A percentile compares a stretch with the other conserved stretches of the same genome.
Conservation (phyloP, 2,888 invertebrate species). For the Drosophila buzzatii region DNA sequence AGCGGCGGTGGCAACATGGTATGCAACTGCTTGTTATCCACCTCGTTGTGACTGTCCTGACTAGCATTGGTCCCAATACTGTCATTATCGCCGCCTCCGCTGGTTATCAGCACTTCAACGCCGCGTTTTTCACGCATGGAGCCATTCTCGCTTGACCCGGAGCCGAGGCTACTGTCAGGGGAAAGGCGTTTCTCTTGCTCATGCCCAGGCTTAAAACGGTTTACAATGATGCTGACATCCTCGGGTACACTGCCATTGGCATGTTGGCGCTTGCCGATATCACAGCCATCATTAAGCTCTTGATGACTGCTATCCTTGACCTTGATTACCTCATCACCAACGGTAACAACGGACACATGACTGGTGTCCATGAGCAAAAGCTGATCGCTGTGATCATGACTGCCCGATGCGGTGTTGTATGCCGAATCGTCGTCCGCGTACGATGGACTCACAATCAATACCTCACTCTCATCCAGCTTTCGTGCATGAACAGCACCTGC, state of each 20-base stretch:
- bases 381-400: constrained; percentile 75
- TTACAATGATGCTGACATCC: constrained; percentile 85
- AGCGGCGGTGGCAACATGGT: constrained; percentile 59
- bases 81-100: constrained; percentile 89
- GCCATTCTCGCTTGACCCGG: constrained; percentile 89
- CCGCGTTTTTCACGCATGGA: constrained; percentile 87
- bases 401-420: constrained; percentile 85
- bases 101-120: constrained; percentile 75
- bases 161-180: constrained; percentile 88
- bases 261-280: constrained; percentile 70
- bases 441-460: constrained; percentile 91
- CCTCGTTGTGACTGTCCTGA: constrained; percentile 88
- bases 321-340: constrained; percentile 91
- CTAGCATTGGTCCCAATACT: constrained; percentile 92
- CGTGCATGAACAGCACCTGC: constrained; percentile 85
- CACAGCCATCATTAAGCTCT: constrained; percentile 32
- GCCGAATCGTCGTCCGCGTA: constrained; percentile 89
- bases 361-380: constrained; percentile 89
- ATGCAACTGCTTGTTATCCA: constrained; percentile 53
- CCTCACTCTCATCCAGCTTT: constrained; percentile 94
- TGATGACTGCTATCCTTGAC: constrained; percentile 89
- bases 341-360: constrained; percentile 96
- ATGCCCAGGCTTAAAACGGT: constrained; percentile 79
- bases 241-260: constrained; percentile 86
- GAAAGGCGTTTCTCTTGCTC: constrained; percentile 85